Percentiles rank a stretch among this genome's conserved stretches.
Evolutionary conservation across 1,140 invertebrate species (phyloP).

Genomic region (Drosophila kohkoa): DNA sequence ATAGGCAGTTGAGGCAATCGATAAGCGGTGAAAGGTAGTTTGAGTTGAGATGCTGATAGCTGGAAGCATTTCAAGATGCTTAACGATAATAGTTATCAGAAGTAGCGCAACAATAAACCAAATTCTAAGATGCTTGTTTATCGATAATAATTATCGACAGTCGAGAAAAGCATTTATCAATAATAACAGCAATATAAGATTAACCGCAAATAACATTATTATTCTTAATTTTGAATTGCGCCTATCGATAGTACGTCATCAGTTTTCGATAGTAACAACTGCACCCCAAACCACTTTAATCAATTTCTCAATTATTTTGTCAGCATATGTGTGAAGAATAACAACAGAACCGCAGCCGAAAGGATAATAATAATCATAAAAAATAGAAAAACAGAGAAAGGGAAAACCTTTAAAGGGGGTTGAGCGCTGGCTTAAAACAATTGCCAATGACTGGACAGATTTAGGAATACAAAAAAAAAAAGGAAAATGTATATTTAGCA

Average conservation of each 20-base stretch:
- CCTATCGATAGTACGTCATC: not conserved
- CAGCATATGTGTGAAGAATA: constrained; percentile 78
- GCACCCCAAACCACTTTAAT: not conserved
- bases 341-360: constrained; percentile 62
- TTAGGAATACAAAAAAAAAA: constrained; percentile 51
- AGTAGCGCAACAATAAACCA: too few species aligned
- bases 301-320: constrained; percentile 77
- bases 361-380: constrained; percentile 77
- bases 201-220: too few species aligned
- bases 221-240: too few species aligned
- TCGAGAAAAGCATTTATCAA: too few species aligned
- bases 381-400: constrained; percentile 32
- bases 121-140: too few species aligned
- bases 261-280: not conserved
- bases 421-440: constrained; percentile 65
- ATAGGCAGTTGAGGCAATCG: constrained; percentile 2
- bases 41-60: too few species aligned
- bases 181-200: too few species aligned
- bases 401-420: constrained; percentile 1
- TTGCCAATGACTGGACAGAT: constrained; percentile 72
- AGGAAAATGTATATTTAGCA: constrained; percentile 39
- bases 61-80: not conserved
- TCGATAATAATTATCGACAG: too few species aligned
- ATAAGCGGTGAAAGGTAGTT: not conserved
- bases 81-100: not conserved